Evolutionary conservation across 2,888 invertebrate genomes (phyloP).

Genomic region (Drosophila villosipedis): DNA sequence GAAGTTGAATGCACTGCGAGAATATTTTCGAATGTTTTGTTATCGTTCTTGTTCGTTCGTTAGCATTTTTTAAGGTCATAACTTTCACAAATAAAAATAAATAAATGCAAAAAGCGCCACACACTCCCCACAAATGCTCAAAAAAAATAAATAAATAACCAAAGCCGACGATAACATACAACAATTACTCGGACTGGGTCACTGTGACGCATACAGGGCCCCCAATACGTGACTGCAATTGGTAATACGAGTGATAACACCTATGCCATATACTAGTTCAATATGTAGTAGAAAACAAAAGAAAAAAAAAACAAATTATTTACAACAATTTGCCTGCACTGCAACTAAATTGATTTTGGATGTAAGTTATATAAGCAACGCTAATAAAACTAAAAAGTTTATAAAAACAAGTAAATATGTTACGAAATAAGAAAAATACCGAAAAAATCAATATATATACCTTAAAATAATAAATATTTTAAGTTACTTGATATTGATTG

Average conservation of each 20-base stretch:
- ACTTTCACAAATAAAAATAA: constrained; percentile 49
- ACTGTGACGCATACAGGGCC: constrained; percentile 42
- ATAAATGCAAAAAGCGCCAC: constrained; percentile 60
- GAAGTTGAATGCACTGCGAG: constrained; percentile 58
- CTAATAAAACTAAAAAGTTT: not conserved
- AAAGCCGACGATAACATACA: constrained; percentile 21
- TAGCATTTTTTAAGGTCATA: constrained; percentile 55
- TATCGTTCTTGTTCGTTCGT: constrained; percentile 29
- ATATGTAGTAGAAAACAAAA: constrained; percentile 8
- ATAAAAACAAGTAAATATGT: not conserved
- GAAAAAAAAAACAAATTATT: constrained; percentile 35
- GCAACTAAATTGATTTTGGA: constrained; percentile 30
- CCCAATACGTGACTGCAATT: constrained; percentile 60
- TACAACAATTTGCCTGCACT: constrained; percentile 52
- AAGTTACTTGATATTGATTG: not conserved
- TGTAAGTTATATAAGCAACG: constrained; percentile 45
- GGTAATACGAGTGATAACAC: constrained; percentile 20
- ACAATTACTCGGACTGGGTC: constrained; percentile 47
- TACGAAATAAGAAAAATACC: not conserved
- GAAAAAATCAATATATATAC: not conserved
- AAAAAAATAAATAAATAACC: constrained; percentile 27
- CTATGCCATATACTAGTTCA: constrained; percentile 12
- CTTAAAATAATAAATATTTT: not conserved
- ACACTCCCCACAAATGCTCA: constrained; percentile 44
- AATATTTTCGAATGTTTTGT: constrained; percentile 11